Conservation (phyloP, 2,797 vertebrate genomes). For the Potorous gilbertii region DNA sequence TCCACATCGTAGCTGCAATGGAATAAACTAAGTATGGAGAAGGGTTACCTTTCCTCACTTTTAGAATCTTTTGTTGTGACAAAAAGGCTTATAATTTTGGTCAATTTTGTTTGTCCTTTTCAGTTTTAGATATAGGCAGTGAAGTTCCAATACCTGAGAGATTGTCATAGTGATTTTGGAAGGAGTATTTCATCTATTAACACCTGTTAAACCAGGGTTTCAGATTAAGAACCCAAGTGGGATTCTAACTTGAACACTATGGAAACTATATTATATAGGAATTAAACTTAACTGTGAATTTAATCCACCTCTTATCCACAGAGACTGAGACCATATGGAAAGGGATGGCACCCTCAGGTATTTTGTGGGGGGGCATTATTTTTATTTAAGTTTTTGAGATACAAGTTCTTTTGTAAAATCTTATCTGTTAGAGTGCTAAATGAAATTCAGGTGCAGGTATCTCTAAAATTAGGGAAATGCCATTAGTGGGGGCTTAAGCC, state of each 20-base stretch:
- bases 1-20: not conserved
- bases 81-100: not conserved
- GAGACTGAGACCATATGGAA: no score
- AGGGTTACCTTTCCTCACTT: not conserved
- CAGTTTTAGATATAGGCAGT: not conserved
- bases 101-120: not conserved
- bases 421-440: not conserved
- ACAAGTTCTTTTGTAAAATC: no score
- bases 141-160: not conserved
- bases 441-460: not conserved
- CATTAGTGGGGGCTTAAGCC: not conserved
- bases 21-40: not conserved
- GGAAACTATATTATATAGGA: no score
- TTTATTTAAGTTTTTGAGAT: not conserved
- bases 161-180: not conserved
- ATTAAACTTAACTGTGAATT: no score
- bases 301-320: no score
- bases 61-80: not conserved
- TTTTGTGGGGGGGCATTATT: not conserved
- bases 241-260: not conserved
- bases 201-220: not conserved
- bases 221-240: not conserved
- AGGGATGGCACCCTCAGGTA: no score
- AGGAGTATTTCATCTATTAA: not conserved
- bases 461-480: no score